Percentiles rank a stretch among this genome's conserved stretches.
Evolutionary conservation across 2,888 invertebrate genomes (phyloP).

Genomic region (Chrysopilus asiliformis): DNA sequence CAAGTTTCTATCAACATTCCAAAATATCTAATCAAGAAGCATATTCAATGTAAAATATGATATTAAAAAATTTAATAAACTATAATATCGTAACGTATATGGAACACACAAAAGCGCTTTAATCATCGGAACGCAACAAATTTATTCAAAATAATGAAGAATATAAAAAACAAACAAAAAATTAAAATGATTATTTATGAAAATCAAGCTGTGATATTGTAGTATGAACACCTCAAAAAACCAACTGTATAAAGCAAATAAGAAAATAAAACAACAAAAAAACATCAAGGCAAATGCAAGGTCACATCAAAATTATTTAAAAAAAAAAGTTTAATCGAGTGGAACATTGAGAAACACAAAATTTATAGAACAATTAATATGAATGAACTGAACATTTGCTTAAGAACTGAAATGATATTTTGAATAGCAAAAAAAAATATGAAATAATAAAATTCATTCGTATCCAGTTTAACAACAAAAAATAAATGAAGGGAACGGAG

Average conservation of each 20-base stretch:
- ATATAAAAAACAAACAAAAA: slow-evolving; percentile 26
- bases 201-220: slow-evolving; percentile 26
- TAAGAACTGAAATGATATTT: slow-evolving; percentile 14
- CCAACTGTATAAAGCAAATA: slow-evolving; percentile 14
- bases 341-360: slow-evolving; percentile 8
- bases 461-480: no score
- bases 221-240: slow-evolving; percentile 23
- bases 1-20: no score
- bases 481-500: no score
- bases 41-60: no score
- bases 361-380: slow-evolving; percentile 11
- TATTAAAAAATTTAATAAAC: no score
- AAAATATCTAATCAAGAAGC: no score
- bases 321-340: no score
- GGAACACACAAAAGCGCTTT: no score
- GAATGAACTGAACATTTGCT: slow-evolving; percentile 9
- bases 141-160: no score
- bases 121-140: no score
- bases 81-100: no score
- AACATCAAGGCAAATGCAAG: slow-evolving; percentile 16
- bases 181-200: slow-evolving; percentile 18
- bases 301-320: slow-evolving; percentile 13
- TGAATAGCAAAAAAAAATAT: slow-evolving; percentile 11
- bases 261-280: slow-evolving; percentile 11
- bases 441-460: no score